Base-by-base conservation (phyloP, 2,797 vertebrate genomes). In the Bradypodion pumilum region DNA sequence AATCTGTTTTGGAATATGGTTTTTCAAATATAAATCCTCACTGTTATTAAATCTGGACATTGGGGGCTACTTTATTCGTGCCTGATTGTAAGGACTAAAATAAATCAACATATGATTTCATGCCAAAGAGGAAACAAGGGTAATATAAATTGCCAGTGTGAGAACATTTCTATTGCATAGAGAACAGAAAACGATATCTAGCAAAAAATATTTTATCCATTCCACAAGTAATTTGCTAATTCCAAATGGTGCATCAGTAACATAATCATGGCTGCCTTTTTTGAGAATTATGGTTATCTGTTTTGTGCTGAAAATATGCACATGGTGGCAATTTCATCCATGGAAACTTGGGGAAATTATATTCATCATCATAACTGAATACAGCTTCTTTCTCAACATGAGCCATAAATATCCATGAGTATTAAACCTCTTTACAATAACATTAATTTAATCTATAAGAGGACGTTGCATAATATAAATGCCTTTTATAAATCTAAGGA, bases 381-480 rank as follows among this genome's bases (percentile, higher is more conserved):
- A 89, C 89, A 91, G 91, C 91, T 92, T 91, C 91, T 94, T 94
- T 95, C 92, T 95, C 93, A 93, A 91, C 90, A 69, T 93, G 93
- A 94, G 89, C 85, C 93, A 94, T 95, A 96, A 95, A 94, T 95
- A 95, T 94, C 92, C 92, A 91, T 88, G 88, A 94, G 90, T 91
- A 94, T 95, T 95, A 94, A 93, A 94, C 89, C 91, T 93, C 91
- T 96, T 96, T 95, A 94, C 93, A 95, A 95, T 95, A 94, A 94
- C 91, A 94, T 94, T 94, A 95, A 95, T 95, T 94, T 95, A 95
- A 95, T 95, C 93, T 95, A 92, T 94, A 95, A 94, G 94, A 94
- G 93, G 90, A 91, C 89, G 93, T 87, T 89, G 88, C n/a, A 0
- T 92, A 90, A 92, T 91, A 92, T 94, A 94, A 95, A 95, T 95